Conservation (phyloP, 2,888 invertebrate genomes). For the Magallana nippona region DNA sequence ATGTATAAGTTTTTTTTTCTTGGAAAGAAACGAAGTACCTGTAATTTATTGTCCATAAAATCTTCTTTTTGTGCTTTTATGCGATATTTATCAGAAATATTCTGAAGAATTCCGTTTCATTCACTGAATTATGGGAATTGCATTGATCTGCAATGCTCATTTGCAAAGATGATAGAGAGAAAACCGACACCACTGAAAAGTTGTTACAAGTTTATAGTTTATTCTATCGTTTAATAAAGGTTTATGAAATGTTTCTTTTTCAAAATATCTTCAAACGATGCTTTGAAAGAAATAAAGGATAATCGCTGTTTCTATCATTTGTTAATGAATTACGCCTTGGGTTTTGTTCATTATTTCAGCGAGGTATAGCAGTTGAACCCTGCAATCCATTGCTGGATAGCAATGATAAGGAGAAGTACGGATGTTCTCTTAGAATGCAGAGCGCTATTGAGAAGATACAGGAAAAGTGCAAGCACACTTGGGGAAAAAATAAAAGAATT, state of each 20-base stretch:
- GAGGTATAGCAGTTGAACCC: too few species aligned
- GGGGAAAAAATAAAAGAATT: not conserved
- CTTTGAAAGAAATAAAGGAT: not conserved
- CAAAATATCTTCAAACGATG: not conserved
- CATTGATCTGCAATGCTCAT: not conserved
- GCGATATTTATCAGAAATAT: not conserved
- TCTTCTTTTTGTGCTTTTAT: not conserved
- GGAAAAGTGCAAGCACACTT: slow-evolving; percentile 2
- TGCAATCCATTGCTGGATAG: too few species aligned
- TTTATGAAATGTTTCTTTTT: not conserved
- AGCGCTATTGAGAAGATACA: not conserved
- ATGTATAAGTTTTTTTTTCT: too few species aligned
- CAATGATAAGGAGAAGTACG: not conserved
- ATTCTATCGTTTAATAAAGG: not conserved
- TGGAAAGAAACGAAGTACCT: not conserved
- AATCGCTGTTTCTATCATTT: not conserved
- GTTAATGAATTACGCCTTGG: not conserved
- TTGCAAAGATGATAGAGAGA: not conserved
- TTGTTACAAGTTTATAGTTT: not conserved
- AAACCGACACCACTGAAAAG: too few species aligned
- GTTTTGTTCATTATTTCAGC: not conserved
- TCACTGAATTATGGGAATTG: not conserved
- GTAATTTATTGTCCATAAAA: slow-evolving; percentile 8
- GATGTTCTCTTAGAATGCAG: not conserved
- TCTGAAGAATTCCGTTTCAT: not conserved